Evolutionary conservation across 1,140 invertebrate species (phyloP).

Genomic region (Pogonomyrmex barbatus): DNA sequence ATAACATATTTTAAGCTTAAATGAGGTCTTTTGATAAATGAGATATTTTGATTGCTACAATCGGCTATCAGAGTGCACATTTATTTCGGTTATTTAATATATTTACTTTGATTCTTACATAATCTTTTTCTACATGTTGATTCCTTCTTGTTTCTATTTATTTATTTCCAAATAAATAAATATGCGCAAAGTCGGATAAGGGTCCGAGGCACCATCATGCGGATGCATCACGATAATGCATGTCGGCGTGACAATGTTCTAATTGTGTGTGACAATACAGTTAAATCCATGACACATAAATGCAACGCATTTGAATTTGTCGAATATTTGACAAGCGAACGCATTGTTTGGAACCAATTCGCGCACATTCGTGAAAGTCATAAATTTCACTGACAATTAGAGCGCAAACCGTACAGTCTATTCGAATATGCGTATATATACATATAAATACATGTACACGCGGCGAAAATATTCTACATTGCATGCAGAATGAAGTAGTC

Average conservation of each 20-base stretch:
- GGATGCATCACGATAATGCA: not conserved
- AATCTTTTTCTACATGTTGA: not conserved
- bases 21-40: not conserved
- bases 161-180: constrained; percentile 13
- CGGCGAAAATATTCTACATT: constrained; percentile 1
- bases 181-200: constrained; percentile 21
- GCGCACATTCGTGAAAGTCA: constrained; percentile 16
- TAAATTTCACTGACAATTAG: constrained; percentile 43
- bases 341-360: constrained; percentile 9
- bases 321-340: constrained; percentile 39
- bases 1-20: constrained; percentile 9
- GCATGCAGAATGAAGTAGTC: constrained; percentile 39
- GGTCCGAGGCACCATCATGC: not conserved
- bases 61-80: not conserved
- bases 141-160: not conserved
- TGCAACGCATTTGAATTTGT: constrained; percentile 32
- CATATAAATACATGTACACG: not conserved
- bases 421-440: constrained; percentile 11
- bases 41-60: not conserved
- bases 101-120: not conserved
- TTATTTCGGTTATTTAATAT: not conserved
- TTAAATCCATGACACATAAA: constrained; percentile 28
- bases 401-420: constrained; percentile 9
- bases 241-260: constrained; percentile 21
- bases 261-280: constrained; percentile 22